phyloP scores from a whole-genome alignment of 35 echinoderm and acorn worm species.

The Amphiura filiformis region DNA sequence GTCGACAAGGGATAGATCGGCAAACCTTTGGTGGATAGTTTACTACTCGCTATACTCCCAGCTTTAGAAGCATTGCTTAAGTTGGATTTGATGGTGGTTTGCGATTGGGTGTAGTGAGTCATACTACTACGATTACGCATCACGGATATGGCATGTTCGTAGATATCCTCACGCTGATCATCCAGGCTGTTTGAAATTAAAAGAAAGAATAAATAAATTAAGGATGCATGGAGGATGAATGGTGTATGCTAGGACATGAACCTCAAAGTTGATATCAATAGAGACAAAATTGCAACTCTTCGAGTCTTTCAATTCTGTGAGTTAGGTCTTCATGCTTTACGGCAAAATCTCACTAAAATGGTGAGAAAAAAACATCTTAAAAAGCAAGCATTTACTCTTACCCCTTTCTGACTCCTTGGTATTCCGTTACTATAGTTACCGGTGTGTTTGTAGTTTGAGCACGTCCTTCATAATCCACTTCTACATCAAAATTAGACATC shows the following conservation, averaged over 20 bases:
- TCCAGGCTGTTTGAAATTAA: neutral
- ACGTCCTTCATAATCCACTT: conserved; percentile 18
- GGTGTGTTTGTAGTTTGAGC: conserved; percentile 51
- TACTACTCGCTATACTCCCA: neutral
- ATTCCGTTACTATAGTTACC: conserved; percentile 31
- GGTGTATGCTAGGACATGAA: conserved; percentile 10
- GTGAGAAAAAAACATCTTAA: too few species aligned
- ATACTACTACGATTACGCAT: conserved; percentile 43
- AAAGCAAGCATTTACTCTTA: too few species aligned
- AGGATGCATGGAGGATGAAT: too few species aligned
- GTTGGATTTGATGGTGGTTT: neutral
- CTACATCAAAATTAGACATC: conserved; percentile 29
- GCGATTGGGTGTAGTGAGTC: neutral
- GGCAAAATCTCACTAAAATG: neutral
- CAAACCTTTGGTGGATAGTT: neutral
- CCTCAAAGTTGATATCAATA: neutral
- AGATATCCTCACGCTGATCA: conserved; percentile 30
- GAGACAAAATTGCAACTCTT: neutral
- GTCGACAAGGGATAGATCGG: conserved; percentile 33
- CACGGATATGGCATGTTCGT: conserved; percentile 40
- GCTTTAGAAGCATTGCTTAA: neutral
- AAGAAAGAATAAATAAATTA: too few species aligned
- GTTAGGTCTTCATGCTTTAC: neutral
- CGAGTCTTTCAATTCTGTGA: neutral
- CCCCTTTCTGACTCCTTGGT: conserved; percentile 28